phyloP scores from a whole-genome alignment of 1,140 invertebrate genomes.

The Nasonia longicornis region DNA sequence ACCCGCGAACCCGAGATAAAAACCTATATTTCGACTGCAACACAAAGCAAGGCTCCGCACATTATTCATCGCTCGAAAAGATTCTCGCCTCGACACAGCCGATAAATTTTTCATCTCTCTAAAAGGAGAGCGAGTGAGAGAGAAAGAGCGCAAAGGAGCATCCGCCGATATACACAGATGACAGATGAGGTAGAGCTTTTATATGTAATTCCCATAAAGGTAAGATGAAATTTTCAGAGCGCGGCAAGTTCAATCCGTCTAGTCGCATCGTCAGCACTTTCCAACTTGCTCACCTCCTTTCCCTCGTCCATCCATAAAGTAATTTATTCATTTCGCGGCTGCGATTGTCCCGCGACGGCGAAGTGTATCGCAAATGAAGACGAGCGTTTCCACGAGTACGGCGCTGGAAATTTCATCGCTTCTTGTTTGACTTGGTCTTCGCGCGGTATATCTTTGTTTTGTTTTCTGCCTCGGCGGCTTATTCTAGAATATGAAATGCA shows the following conservation, averaged over 20 bases:
- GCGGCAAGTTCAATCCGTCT: background rate
- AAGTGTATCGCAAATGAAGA: background rate
- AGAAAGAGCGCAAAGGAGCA: background rate
- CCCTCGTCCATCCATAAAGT: background rate
- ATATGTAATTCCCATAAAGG: background rate
- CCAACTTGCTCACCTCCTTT: background rate
- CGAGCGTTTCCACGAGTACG: background rate
- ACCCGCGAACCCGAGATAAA: background rate
- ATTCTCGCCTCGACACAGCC: background rate
- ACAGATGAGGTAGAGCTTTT: too few species aligned
- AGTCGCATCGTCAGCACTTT: background rate
- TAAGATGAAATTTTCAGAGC: background rate
- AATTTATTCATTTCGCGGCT: conserved; percentile 1
- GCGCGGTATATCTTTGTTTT: background rate
- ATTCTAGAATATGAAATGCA: background rate
- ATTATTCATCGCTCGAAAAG: background rate
- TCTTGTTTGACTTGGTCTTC: background rate
- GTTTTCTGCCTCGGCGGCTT: background rate
- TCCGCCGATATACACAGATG: background rate
- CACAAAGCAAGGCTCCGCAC: background rate
- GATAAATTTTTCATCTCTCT: background rate
- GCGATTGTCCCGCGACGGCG: background rate
- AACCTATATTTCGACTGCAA: background rate
- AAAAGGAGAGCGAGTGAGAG: background rate
- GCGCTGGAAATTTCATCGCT: background rate